phyloP scores from a whole-genome alignment of 1,140 invertebrate genomes.

The Aphaenogaster ashmeadi region DNA sequence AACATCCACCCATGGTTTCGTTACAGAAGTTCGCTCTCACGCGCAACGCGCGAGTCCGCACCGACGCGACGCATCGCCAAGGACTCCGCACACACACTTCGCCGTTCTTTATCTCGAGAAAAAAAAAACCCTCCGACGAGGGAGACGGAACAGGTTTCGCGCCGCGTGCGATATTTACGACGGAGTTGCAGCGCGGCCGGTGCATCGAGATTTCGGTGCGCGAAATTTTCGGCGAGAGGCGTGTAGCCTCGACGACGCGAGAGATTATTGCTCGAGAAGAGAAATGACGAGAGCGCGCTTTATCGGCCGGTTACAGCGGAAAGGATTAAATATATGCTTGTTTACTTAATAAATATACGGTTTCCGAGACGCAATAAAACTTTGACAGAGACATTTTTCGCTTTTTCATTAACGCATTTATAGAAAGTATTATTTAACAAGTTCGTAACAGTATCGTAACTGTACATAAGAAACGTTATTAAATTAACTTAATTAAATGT shows the following conservation, averaged over 20 bases:
- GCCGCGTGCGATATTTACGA: slow-evolving; percentile 52
- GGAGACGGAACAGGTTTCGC: slow-evolving; percentile 38
- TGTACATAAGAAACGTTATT: background rate
- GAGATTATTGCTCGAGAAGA: slow-evolving; percentile 11
- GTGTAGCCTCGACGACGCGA: background rate
- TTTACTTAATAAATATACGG: slow-evolving; percentile 2
- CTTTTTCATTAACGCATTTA: background rate
- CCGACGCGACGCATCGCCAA: slow-evolving; percentile 29
- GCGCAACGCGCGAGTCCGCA: slow-evolving; percentile 30
- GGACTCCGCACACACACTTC: slow-evolving; percentile 16
- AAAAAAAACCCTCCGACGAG: background rate
- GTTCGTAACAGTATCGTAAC: background rate
- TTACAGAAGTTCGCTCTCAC: slow-evolving; percentile 67
- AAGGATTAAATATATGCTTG: slow-evolving; percentile 3
- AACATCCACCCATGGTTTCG: slow-evolving; percentile 69
- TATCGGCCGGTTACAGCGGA: background rate
- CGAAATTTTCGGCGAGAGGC: slow-evolving; percentile 20
- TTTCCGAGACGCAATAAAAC: background rate
- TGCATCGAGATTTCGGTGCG: slow-evolving; percentile 40
- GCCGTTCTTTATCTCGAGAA: slow-evolving; percentile 48
- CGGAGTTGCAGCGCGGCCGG: slow-evolving; percentile 16
- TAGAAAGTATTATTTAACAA: background rate
- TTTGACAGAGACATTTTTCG: background rate
- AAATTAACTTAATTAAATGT: background rate
- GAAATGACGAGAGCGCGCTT: background rate